Conservation (phyloP, 2,888 invertebrate genomes). For the Sminthurides aquaticus region DNA sequence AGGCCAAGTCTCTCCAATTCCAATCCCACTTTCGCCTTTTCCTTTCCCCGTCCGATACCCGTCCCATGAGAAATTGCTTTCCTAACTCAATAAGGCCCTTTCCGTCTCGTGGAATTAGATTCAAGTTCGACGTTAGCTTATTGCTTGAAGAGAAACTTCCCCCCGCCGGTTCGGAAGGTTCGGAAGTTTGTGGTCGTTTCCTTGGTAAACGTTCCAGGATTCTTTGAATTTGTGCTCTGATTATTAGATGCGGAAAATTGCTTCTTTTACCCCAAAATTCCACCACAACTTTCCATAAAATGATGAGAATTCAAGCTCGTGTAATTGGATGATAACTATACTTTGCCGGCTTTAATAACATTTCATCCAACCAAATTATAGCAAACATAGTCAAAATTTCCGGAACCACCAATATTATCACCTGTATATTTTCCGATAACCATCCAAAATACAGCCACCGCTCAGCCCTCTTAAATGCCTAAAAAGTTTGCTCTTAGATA, state of each 20-base stretch:
- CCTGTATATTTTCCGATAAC: not conserved
- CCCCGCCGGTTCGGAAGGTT: not conserved
- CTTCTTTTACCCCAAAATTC: not conserved
- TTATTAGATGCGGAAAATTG: not conserved
- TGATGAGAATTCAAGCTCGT: not conserved
- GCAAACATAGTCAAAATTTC: not conserved
- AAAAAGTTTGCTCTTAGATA: too few species aligned
- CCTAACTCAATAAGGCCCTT: not conserved
- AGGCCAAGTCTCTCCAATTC: too few species aligned
- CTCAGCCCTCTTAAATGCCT: too few species aligned
- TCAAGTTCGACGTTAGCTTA: too few species aligned
- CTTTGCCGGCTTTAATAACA: not conserved
- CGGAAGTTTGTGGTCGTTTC: not conserved
- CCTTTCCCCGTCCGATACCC: not conserved
- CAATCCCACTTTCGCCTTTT: too few species aligned
- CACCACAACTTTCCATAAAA: not conserved
- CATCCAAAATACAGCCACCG: too few species aligned
- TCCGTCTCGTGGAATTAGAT: too few species aligned
- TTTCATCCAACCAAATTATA: not conserved
- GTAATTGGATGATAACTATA: not conserved
- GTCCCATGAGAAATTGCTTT: not conserved
- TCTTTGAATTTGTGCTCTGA: not conserved
- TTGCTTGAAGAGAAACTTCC: too few species aligned
- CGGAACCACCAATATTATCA: not conserved
- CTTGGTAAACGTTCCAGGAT: not conserved